These are phyloP conservation scores for Salvelinus namaycush DNA, from an alignment of 2,113 vertebrate genomes.

Conservation along the genomic window DNA sequence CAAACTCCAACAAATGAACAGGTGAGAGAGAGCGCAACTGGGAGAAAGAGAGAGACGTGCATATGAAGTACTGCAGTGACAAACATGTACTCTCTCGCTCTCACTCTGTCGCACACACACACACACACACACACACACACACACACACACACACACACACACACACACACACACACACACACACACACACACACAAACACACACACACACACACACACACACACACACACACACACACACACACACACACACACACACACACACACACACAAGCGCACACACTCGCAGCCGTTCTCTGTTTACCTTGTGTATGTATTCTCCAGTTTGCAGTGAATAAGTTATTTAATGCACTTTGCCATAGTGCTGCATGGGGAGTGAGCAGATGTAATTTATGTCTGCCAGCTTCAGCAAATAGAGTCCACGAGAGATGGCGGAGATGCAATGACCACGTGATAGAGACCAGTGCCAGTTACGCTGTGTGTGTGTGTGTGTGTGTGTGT, in stretches of 20 bases:
- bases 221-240: neutral
- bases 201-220: neutral
- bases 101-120: neutral
- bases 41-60: constrained; percentile 50
- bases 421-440: neutral
- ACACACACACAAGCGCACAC: neutral
- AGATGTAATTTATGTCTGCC: constrained; percentile 27
- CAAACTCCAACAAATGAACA: constrained; percentile 76
- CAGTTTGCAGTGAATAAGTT: constrained; percentile 12
- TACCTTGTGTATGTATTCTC: neutral
- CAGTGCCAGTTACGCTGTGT: neutral
- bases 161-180: neutral
- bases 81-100: constrained; percentile 3
- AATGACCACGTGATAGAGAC: neutral
- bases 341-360: constrained; percentile 18
- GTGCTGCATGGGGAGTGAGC: constrained; percentile 10
- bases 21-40: constrained; percentile 63
- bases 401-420: constrained; percentile 11
- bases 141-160: neutral
- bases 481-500: constrained; percentile 11
- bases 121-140: neutral
- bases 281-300: neutral
- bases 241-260: neutral
- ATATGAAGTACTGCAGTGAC: constrained; percentile 41
- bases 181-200: neutral